Base-by-base conservation (phyloP, 2,888 invertebrate genomes). In the Ectemnius lituratus region DNA sequence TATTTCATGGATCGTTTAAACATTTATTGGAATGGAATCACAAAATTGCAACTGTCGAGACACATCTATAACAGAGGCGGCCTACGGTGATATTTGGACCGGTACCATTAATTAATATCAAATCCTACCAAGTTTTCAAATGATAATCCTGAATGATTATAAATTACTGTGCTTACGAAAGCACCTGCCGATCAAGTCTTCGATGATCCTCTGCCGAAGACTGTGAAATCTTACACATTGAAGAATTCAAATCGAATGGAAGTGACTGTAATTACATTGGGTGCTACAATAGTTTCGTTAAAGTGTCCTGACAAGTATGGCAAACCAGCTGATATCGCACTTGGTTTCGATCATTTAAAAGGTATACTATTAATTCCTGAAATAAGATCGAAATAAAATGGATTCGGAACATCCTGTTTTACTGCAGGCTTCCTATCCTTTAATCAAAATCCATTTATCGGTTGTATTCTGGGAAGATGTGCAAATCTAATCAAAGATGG, bases 381-480 rank as follows among this genome's bases (percentile, higher is more conserved):
- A 27, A 47, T 28, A 67, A 14, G 11, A 37, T 0, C 0, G 11
- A 11, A 4, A 37, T 37, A 6, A n/a, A 62, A 16, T 6, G 2
- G 59, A 18, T 14, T 57, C 45, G 8, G 8, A 27, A 2, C 27
- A 14, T 4, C 16, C 14, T n/a, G 6, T 5, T 1, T 62, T 58
- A 49, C 76, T 68, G 1, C 62, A 95, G 96, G 94, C 71, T 96
- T 96, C 86, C 92, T 93, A 69, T 92, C 93, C 86, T 89, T 92
- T 0, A 87, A 91, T 18, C 59, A 84, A 60, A 96, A 96, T 88
- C 95, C 95, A 0, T 98, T 96, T 88, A 95, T 98, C 86, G 98
- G 98, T 4, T 95, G 95, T 0, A 94, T 96, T 0, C 93, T 98
- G 72, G 98, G 98, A 1, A 93, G 98, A 67, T 96, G 96, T 60